A percentile compares a stretch with the other conserved stretches of the same genome.
These are phyloP conservation scores for Zaprionus bogoriensis DNA, from an alignment of 2,888 invertebrate genomes.

Conservation along the genomic window DNA sequence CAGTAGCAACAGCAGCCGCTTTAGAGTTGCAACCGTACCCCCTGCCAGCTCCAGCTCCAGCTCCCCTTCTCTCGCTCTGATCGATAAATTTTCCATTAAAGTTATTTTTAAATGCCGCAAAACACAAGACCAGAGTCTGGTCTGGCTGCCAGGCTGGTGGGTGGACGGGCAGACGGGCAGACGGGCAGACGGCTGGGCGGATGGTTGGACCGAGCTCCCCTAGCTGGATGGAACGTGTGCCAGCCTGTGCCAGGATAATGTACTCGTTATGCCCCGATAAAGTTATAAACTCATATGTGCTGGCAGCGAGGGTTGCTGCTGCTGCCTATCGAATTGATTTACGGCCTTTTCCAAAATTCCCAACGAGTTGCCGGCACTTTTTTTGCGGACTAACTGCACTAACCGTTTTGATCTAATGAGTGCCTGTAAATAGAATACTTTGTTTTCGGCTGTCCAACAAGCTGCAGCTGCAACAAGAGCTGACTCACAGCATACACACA, in stretches of 20 bases:
- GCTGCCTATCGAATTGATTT: conserved; percentile 67
- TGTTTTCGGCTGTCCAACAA: conserved; percentile 5
- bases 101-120: conserved; percentile 79
- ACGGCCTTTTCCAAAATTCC: conserved; percentile 59
- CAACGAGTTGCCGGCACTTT: conserved; percentile 3
- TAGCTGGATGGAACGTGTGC: conserved; percentile 60
- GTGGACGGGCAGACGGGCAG: neutral
- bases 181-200: too few species aligned
- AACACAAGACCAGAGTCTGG: conserved; percentile 52
- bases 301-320: conserved; percentile 43
- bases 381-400: neutral
- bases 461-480: conserved; percentile 1
- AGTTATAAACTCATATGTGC: conserved; percentile 79
- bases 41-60: neutral
- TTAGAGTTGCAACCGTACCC: too few species aligned
- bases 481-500: neutral
- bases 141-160: conserved; percentile 3
- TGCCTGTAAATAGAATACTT: neutral
- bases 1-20: conserved; percentile 27
- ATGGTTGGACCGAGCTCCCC: too few species aligned
- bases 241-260: conserved; percentile 77
- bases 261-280: conserved; percentile 80
- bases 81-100: conserved; percentile 83
- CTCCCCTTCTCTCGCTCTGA: conserved; percentile 55
- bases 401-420: neutral